Evolutionary conservation across 1,140 invertebrate species (phyloP).

Genomic region (Solenopsis invicta): DNA sequence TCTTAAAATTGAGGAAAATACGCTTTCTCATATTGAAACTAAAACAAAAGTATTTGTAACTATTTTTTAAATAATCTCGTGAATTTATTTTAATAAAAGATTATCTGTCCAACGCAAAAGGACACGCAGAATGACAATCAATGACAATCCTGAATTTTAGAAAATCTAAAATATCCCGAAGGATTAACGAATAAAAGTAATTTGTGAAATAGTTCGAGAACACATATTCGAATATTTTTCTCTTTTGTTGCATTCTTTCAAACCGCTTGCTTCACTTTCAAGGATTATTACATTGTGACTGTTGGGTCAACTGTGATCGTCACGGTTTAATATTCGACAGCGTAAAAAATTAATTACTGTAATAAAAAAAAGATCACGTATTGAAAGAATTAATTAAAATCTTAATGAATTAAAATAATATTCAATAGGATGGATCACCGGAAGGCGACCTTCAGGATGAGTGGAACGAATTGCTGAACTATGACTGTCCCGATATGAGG

Average conservation of each 20-base stretch:
- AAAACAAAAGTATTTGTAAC: background rate
- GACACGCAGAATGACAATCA: background rate
- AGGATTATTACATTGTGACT: background rate
- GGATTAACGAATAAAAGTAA: background rate
- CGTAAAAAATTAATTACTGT: background rate
- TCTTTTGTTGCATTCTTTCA: background rate
- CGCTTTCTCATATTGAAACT: background rate
- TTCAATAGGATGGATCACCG: slow-evolving; percentile 10
- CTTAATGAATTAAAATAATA: background rate
- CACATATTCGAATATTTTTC: background rate
- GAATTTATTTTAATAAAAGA: background rate
- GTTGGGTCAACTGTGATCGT: background rate
- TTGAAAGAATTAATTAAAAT: background rate
- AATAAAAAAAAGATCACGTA: background rate
- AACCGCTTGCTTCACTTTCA: background rate
- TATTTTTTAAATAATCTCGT: background rate
- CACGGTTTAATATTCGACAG: background rate
- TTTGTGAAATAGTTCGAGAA: background rate
- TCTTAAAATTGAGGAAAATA: background rate
- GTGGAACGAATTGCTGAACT: slow-evolving; percentile 72
- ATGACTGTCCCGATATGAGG: slow-evolving; percentile 74
- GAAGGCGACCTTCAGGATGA: slow-evolving; percentile 19
- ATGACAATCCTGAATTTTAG: background rate
- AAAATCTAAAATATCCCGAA: background rate
- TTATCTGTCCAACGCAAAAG: background rate